Percentiles rank a stretch among this genome's conserved stretches.
These are phyloP conservation scores for Cynoglossus semilaevis DNA, from an alignment of 2,113 vertebrate genomes.

Conservation along the genomic window DNA sequence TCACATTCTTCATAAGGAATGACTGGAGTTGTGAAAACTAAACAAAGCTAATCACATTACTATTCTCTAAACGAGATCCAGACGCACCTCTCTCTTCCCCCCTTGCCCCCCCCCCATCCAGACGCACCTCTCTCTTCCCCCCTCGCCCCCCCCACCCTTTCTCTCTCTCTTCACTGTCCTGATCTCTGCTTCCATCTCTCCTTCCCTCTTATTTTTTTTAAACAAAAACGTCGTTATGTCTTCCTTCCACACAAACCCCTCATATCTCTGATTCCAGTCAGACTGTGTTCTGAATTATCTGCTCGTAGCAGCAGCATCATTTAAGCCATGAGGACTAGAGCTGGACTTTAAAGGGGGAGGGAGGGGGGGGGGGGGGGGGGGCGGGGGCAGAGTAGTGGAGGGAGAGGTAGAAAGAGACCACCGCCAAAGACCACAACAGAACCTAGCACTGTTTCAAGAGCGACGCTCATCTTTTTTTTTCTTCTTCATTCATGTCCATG, in stretches of 20 bases:
- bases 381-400: too few species aligned
- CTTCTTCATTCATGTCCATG: too few species aligned
- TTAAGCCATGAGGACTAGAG: slow-evolving; percentile 18
- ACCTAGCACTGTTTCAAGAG: too few species aligned
- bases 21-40: slow-evolving; percentile 78
- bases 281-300: slow-evolving; percentile 52
- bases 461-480: too few species aligned
- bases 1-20: slow-evolving; percentile 57
- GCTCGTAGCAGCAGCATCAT: slow-evolving; percentile 30
- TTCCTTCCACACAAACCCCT: neutral
- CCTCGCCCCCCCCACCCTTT: slow-evolving; percentile 5
- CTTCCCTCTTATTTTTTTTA: neutral
- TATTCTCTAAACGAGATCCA: slow-evolving; percentile 76
- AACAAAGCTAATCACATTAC: slow-evolving; percentile 81
- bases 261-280: neutral
- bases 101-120: slow-evolving; percentile 5
- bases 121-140: slow-evolving; percentile 11
- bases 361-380: too few species aligned
- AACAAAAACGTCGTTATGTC: neutral
- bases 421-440: slow-evolving; percentile 22
- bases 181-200: slow-evolving; percentile 11
- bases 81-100: slow-evolving; percentile 47
- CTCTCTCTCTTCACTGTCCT: slow-evolving; percentile 7
- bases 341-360: neutral
- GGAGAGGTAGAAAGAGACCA: too few species aligned